Conservation (phyloP, 1,140 invertebrate species). For the Procambarus virginalis region DNA sequence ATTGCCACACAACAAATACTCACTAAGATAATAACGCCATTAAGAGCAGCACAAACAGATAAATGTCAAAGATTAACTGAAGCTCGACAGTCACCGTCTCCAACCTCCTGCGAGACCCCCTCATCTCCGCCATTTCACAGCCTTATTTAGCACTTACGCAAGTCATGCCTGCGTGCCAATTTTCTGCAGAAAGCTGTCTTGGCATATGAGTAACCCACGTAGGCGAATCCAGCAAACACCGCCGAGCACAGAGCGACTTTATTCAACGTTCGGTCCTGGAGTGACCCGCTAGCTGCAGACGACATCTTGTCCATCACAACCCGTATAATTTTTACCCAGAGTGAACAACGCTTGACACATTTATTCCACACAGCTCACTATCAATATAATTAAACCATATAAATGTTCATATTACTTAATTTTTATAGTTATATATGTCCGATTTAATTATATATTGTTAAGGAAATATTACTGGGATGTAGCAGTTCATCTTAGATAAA, state of each 20-base stretch:
- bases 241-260: conserved; percentile 76
- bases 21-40: no score
- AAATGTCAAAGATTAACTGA: no score
- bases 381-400: no score
- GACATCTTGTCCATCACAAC: conserved; percentile 43
- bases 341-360: background rate
- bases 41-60: no score
- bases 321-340: background rate
- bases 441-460: no score
- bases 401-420: no score
- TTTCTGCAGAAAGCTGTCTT: conserved; percentile 76
- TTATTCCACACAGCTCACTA: no score
- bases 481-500: background rate
- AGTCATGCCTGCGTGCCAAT: conserved; percentile 72
- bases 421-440: no score
- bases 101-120: no score
- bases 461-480: background rate
- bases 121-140: background rate
- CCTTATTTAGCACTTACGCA: conserved; percentile 69
- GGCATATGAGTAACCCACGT: conserved; percentile 77
- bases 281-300: conserved; percentile 64
- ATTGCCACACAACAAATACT: no score
- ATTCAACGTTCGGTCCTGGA: conserved; percentile 70
- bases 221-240: conserved; percentile 78
- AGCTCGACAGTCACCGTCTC: no score